A percentile compares a stretch with the other conserved stretches of the same genome.
These are phyloP conservation scores for Lamprotornis superbus DNA, from an alignment of 2,113 vertebrate genomes.

Conservation along the genomic window DNA sequence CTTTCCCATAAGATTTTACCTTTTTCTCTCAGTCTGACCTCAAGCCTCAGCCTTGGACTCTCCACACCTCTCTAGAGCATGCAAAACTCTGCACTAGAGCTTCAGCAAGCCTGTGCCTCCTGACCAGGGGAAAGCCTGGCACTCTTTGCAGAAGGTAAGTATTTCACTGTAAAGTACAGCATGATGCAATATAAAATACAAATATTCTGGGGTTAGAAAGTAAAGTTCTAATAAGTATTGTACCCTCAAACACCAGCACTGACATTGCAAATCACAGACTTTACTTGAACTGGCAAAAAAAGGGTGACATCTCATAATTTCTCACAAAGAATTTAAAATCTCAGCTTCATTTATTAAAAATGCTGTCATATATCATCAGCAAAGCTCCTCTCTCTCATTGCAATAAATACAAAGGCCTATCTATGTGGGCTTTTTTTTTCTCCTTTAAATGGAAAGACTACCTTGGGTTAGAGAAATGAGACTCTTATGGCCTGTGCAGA, in stretches of 20 bases:
- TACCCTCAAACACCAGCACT: not conserved
- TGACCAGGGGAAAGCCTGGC: not conserved
- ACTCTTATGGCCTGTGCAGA: not conserved
- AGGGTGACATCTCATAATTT: not conserved
- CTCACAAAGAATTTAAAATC: not conserved
- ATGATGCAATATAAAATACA: not conserved
- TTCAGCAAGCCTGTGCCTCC: not conserved
- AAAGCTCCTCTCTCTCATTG: not conserved
- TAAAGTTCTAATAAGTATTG: not conserved
- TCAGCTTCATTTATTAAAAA: not conserved
- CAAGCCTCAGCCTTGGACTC: not conserved
- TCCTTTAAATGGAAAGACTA: not conserved
- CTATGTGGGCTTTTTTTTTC: not conserved
- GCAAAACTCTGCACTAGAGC: not conserved
- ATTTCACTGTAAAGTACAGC: not conserved
- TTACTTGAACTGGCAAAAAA: not conserved
- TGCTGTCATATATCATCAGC: not conserved
- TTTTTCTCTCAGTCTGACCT: not conserved
- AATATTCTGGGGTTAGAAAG: not conserved
- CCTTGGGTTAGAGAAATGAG: not conserved
- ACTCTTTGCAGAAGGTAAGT: not conserved
- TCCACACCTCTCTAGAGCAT: not conserved
- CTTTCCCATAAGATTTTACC: not conserved
- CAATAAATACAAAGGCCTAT: not conserved
- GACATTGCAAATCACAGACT: not conserved